Percentiles rank a stretch among this genome's conserved stretches.
phyloP scores from a whole-genome alignment of 1,140 invertebrate species.

The Pachypsylla venusta region DNA sequence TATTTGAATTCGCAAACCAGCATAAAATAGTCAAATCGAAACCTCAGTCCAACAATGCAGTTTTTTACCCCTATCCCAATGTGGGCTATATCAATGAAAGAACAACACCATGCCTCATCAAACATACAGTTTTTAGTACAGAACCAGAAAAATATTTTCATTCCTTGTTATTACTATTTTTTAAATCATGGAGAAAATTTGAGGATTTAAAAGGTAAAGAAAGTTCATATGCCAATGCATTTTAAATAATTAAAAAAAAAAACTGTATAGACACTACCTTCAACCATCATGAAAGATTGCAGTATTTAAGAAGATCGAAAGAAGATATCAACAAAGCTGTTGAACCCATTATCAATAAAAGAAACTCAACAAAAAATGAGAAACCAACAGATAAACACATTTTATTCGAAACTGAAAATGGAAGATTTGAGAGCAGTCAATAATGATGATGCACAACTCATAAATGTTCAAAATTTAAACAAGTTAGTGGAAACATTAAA shows the following conservation, averaged over 20 bases:
- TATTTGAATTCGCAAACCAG: slow-evolving; percentile 19
- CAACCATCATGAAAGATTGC: slow-evolving; percentile 21
- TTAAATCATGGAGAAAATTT: slow-evolving; percentile 6
- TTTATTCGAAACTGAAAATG: neutral
- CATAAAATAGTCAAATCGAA: slow-evolving; percentile 5
- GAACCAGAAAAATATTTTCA: slow-evolving; percentile 15
- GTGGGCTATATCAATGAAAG: neutral
- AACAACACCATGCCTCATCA: slow-evolving; percentile 6
- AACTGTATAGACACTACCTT: neutral
- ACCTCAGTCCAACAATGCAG: neutral
- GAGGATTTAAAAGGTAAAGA: neutral
- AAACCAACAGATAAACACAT: neutral
- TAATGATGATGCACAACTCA: too few species aligned
- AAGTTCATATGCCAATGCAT: neutral
- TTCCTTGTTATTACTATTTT: neutral
- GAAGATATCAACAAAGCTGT: slow-evolving; percentile 19
- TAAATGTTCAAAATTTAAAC: too few species aligned
- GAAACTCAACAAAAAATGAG: too few species aligned
- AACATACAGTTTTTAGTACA: slow-evolving; percentile 7
- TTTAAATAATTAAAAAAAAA: neutral
- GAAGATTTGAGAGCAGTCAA: neutral
- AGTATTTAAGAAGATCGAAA: slow-evolving; percentile 18
- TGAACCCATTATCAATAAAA: too few species aligned
- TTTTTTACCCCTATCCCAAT: neutral
- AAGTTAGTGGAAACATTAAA: too few species aligned